phyloP scores from a whole-genome alignment of 1,140 invertebrate genomes.

The Drosophila suzukii region DNA sequence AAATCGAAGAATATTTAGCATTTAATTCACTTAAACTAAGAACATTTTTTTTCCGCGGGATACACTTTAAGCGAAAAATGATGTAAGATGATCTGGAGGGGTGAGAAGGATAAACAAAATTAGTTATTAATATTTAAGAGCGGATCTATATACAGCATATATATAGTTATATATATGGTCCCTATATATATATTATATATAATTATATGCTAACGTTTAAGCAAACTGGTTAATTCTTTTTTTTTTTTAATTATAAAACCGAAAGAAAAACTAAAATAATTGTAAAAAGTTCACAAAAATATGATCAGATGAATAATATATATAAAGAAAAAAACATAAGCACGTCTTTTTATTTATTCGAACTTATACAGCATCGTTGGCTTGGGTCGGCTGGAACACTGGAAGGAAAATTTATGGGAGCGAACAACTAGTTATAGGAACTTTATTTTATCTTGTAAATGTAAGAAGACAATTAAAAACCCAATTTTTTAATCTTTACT shows the following conservation, averaged over 20 bases:
- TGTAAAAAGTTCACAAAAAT: conserved; percentile 82
- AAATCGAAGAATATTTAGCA: conserved; percentile 59
- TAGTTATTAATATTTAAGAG: conserved; percentile 72
- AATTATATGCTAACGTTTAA: conserved; percentile 63
- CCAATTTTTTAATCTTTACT: too few relatives aligned
- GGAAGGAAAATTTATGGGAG: too few relatives aligned
- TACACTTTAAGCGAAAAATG: conserved; percentile 46
- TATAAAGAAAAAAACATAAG: conserved; percentile 55
- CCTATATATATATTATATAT: conserved; percentile 51
- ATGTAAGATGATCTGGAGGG: conserved; percentile 8
- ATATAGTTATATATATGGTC: conserved; percentile 28
- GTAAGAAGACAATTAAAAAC: too few relatives aligned
- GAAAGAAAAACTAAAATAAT: conserved; percentile 76
- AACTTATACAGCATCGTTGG: background rate
- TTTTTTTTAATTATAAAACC: conserved; percentile 74
- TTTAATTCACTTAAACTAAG: conserved; percentile 64
- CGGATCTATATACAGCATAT: conserved; percentile 47
- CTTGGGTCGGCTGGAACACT: background rate
- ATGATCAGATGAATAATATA: conserved; percentile 82
- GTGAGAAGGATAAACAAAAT: conserved; percentile 48
- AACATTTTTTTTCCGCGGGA: conserved; percentile 49
- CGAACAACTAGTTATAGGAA: too few relatives aligned
- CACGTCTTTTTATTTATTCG: conserved; percentile 29
- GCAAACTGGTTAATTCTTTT: conserved; percentile 80
- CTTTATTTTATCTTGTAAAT: too few relatives aligned